Evolutionary conservation across 2,113 vertebrate species (phyloP), one percentile per base, ranked within the genome.

Genomic region (Vimba vimba): DNA sequence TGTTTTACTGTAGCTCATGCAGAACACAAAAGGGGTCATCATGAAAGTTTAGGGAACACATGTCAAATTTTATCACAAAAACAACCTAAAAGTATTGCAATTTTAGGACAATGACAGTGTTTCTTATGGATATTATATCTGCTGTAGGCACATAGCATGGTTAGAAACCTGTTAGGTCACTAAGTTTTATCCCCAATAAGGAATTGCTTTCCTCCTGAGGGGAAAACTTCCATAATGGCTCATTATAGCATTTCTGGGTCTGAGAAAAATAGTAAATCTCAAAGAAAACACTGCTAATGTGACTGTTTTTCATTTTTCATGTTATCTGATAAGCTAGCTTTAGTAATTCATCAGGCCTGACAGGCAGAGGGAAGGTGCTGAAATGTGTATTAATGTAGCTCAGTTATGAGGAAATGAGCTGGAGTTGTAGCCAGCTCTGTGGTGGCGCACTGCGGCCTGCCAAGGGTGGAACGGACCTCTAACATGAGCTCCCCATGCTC

Each of bases 321-420:
- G 86, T 79, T 82, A 80, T 87, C 88, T 86, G 71, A 89, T 87
- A 86, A 86, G 66, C 79, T 74, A 33, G 85, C 68, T 85, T 85
- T 79, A 82, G 55, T 86, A 85, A 89, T 89, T 74, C 77, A 84
- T 86, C 87, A 83, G 23, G 68, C 82, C 15, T 79, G 78, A 36
- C 57, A 30, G 39, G 45, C 57, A 47, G 43, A 57, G 36, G 57
- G 76, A 84, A 83, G 57, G 78, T 90, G 88, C 71, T 82, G 86
- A 90, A 86, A 89, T n/a, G 23, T 59, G 60, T 73, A 76, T 89
- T 87, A 86, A 86, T 83, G 82, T 84, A 30, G 60, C 23, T 62
- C 66, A 80, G 60, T 71, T 79, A 43, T 81, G 75, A 60, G 60
- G 81, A 87, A 86, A 86, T 57, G 82, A 83, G 76, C 64, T 25